A percentile compares a stretch with the other conserved stretches of the same genome.
These are phyloP conservation scores for Galeruca laticollis DNA, from an alignment of 2,888 invertebrate genomes.

Conservation along the genomic window DNA sequence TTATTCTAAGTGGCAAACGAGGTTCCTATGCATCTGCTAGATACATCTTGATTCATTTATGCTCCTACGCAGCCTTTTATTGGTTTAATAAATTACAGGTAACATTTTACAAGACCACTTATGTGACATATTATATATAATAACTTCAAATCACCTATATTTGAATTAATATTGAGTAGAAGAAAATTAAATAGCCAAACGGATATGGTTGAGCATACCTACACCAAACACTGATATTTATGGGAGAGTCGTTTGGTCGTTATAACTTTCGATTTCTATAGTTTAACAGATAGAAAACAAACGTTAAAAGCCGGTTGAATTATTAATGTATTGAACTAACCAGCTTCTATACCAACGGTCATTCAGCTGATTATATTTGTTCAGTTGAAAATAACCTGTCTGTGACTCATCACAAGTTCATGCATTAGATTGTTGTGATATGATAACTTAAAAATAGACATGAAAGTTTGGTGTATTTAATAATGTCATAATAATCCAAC, in stretches of 20 bases:
- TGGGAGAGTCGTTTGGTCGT: neutral
- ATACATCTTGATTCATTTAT: too few species aligned
- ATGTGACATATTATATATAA: too few species aligned
- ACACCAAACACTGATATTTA: too few species aligned
- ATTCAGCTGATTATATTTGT: neutral
- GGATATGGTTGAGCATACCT: too few species aligned
- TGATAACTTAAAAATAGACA: conserved; percentile 10
- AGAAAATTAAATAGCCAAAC: too few species aligned
- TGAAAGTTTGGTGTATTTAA: neutral
- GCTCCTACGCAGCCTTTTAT: too few species aligned
- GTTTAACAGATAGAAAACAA: neutral
- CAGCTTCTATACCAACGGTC: neutral
- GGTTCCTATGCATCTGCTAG: too few species aligned
- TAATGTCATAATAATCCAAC: neutral
- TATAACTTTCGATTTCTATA: conserved; percentile 3
- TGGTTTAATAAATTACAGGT: too few species aligned
- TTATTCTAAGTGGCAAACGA: too few species aligned
- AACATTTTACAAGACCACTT: too few species aligned
- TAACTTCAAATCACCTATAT: too few species aligned
- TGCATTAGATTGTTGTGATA: neutral
- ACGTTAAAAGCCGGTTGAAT: neutral
- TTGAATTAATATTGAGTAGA: too few species aligned
- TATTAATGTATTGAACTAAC: neutral
- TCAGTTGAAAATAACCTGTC: conserved; percentile 10
- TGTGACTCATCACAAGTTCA: conserved; percentile 3